Conservation (phyloP, 1,140 invertebrate genomes). For the Drosophila prosaltans region DNA sequence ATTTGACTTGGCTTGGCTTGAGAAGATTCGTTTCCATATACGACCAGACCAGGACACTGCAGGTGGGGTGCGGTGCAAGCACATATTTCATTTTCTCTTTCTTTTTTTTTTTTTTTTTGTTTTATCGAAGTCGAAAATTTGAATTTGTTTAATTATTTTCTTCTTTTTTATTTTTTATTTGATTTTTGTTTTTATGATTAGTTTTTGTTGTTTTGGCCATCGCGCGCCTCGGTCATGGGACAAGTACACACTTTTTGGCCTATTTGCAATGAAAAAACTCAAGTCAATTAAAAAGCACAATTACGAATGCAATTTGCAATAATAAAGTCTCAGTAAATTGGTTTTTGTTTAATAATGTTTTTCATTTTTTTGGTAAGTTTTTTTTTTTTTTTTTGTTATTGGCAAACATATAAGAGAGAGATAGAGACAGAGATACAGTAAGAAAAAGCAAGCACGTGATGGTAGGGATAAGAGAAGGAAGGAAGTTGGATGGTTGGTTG, state of each 20-base stretch:
- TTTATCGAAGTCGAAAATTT: slow-evolving; percentile 54
- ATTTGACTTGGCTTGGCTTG: slow-evolving; percentile 4
- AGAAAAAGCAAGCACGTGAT: slow-evolving; percentile 59
- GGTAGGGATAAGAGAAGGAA: slow-evolving; percentile 6
- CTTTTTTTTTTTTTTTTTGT: slow-evolving; percentile 24
- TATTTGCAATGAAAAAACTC: slow-evolving; percentile 83
- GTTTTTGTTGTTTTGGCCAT: slow-evolving; percentile 82
- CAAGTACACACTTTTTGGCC: slow-evolving; percentile 83
- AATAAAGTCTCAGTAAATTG: slow-evolving; percentile 58
- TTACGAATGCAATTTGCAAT: slow-evolving; percentile 34
- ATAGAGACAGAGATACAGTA: slow-evolving; percentile 38
- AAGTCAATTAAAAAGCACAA: slow-evolving; percentile 82
- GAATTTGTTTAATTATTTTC: slow-evolving; percentile 50
- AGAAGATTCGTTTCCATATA: slow-evolving; percentile 13
- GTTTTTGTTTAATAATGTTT: slow-evolving; percentile 41
- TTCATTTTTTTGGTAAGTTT: slow-evolving; percentile 6
- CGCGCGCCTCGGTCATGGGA: slow-evolving; percentile 83
- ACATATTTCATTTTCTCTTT: slow-evolving; percentile 3
- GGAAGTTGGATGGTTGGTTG: not conserved
- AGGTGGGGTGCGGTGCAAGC: not conserved
- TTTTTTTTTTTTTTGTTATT: slow-evolving; percentile 49
- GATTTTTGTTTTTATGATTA: slow-evolving; percentile 68
- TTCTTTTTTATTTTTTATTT: slow-evolving; percentile 58
- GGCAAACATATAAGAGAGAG: slow-evolving; percentile 33
- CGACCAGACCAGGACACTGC: slow-evolving; percentile 4